Base-by-base conservation (phyloP, 2,888 invertebrate genomes). In the Agrilus biguttatus region DNA sequence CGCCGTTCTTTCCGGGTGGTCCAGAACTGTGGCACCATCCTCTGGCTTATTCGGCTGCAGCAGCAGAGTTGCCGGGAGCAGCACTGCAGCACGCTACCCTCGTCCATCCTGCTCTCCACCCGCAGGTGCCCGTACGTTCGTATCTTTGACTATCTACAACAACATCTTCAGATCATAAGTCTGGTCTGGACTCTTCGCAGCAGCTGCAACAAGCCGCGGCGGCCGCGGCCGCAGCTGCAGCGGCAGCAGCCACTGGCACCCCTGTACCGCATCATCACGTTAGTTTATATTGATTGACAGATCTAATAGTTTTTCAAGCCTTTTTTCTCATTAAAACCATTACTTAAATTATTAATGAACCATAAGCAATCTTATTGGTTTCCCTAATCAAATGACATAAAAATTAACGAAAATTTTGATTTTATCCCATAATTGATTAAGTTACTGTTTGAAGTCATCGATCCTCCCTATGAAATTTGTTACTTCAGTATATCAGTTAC, bases 61-160 rank as follows among this genome's bases (percentile, higher is more conserved):
- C 83, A 42, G 86, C 86, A 52, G 90, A 91, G 68, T 74, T 91
- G 66, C 88, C 84, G 49, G 82, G 82, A 51, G 77, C 80, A 46
- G 74, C 83, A 55, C 74, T 89, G 60, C 88, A 88, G 67, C 88
- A 88, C 70, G 82, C 81, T 54, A 85, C 91, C 55, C 79, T 95
- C 64, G 89, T 93, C 65, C 93, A 93, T 72, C 93, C 93, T 67
- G 93, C 91, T 71, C 83, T 95, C 73, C 91, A 92, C 75, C 90
- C 91, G 70, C 93, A 95, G 83, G 89, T 93, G 72, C 91, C 91
- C 69, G 91, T 91, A 70, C 87, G 90, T 73, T 89, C 89, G 74
- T 90, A 88, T 79, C 89, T 90, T 83, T 90, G 89, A 90, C 89
- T 89, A 88, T 85, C 87, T 84, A 79, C 82, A 75, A 80, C 81